Evolutionary conservation across 2,888 invertebrate species (phyloP), one percentile per base, ranked within the genome.

Genomic region (Ichneumoninae sp.): DNA sequence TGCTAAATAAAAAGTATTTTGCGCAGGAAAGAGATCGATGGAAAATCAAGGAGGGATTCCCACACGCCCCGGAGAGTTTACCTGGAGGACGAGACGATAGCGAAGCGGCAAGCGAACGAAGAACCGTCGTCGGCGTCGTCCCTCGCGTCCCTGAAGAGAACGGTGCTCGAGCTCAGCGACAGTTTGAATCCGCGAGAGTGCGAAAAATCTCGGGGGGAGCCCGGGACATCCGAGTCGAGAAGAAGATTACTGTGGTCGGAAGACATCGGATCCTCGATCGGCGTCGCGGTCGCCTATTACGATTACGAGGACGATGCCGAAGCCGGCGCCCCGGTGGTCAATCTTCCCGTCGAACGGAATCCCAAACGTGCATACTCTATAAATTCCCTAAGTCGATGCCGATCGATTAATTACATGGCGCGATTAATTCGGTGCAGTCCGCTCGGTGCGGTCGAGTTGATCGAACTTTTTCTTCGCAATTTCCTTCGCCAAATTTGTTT

Each of bases 221-320:
- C n/a, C 26, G 30, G 3, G 4, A 22, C 13, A 13, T 8, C 63
- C 5, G 80, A 83, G n/a, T 75, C 54, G 13, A 80, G 74, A 22
- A 78, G 88, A 70, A 86, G 81, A 71, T 86, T 88, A 78, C 78
- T 88, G 8, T 86, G 80, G 82, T 82, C 85, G 19, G 52, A 52
- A 16, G 36, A 81, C 13, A 33, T 57, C 3, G 76, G 57, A 71
- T 85, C 83, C 1, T 76, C 50, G 33, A 36, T 73, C 36, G 86
- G 69, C 0, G 52, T 71, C 47, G 85, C 87, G 13, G 87, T 91
- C n/a, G 89, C 89, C 36, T 91, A 91, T 83, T 91, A 91, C 79
- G 91, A 91, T 87, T 91, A 91, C 82, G 89, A 91, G 5, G 85
- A 83, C 50, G 86, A 88, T 26, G 63, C 68, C 6, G 88, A 89